Evolutionary conservation across 1,140 invertebrate genomes (phyloP).

Genomic region (Cyrtorhinus lividipennis): DNA sequence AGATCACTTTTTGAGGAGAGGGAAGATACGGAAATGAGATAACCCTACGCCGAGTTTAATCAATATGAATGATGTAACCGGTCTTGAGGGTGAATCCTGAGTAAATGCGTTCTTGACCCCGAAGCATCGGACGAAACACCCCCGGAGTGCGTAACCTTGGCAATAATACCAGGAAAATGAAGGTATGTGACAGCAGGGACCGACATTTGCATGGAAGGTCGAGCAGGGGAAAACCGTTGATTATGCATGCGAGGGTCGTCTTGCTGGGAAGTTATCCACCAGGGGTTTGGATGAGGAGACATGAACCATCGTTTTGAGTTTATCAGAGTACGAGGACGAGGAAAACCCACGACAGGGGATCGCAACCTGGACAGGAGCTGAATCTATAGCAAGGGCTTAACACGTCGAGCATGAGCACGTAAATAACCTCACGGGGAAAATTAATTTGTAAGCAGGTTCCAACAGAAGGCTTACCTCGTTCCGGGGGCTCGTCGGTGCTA

Average conservation of each 20-base stretch:
- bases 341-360: no score
- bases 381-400: neutral
- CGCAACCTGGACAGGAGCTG: neutral
- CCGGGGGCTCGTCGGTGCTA: neutral
- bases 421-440: neutral
- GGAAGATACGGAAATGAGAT: no score
- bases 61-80: conserved; percentile 6
- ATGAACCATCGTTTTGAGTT: neutral
- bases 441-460: neutral
- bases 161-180: conserved; percentile 1
- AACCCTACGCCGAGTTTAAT: neutral
- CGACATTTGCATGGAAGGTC: neutral
- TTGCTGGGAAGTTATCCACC: neutral
- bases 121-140: neutral
- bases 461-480: neutral
- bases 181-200: neutral
- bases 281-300: neutral
- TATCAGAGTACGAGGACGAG: no score
- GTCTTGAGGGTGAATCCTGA: neutral
- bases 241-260: neutral
- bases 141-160: neutral
- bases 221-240: neutral
- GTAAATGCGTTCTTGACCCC: neutral
- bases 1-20: no score
- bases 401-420: neutral